phyloP scores from a whole-genome alignment of 2,888 invertebrate species.

The Chromoteleia sp. region DNA sequence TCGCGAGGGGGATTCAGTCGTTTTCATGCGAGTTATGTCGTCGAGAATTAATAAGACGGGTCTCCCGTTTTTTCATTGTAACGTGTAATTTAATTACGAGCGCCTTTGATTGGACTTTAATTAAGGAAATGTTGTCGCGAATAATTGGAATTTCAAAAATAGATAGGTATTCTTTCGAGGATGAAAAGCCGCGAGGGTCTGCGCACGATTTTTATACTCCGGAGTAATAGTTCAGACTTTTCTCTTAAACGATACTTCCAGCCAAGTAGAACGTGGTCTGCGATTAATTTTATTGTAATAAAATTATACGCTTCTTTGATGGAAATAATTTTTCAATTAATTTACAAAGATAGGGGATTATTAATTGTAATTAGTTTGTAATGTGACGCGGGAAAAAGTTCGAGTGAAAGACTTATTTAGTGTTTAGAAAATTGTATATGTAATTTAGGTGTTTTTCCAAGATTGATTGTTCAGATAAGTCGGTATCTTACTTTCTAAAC shows the following conservation, averaged over 20 bases:
- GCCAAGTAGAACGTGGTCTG: neutral
- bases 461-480: constrained; percentile 7
- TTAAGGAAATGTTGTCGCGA: constrained; percentile 13
- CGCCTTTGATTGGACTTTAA: constrained; percentile 29
- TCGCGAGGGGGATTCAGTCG: constrained; percentile 3
- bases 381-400: neutral
- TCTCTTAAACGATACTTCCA: neutral
- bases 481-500: neutral
- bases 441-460: neutral
- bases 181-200: too few species aligned
- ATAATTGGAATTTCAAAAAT: constrained; percentile 5
- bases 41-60: constrained; percentile 33
- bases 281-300: neutral
- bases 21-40: constrained; percentile 28
- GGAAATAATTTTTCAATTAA: neutral
- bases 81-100: constrained; percentile 32
- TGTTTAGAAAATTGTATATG: neutral
- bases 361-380: constrained; percentile 1
- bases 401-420: neutral
- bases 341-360: neutral
- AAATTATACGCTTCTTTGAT: neutral
- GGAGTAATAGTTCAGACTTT: neutral
- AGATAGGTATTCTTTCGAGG: neutral
- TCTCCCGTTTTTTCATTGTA: constrained; percentile 1
- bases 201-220: neutral